phyloP scores from a whole-genome alignment of 2,113 vertebrate genomes.

The Isurus oxyrinchus region DNA sequence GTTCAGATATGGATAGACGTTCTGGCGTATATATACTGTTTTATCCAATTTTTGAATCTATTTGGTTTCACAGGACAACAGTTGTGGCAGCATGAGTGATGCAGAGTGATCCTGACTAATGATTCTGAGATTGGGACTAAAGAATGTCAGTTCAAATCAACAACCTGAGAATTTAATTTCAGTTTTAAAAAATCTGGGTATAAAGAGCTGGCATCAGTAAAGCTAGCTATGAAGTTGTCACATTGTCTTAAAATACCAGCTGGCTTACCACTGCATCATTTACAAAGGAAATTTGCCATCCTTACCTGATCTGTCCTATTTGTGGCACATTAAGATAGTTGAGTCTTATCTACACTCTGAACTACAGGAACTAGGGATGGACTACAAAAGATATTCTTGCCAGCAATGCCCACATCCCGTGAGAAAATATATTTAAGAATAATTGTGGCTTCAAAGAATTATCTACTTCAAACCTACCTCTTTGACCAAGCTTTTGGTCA shows the following conservation, averaged over 20 bases:
- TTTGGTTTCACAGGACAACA: neutral
- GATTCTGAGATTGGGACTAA: neutral
- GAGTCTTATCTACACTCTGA: neutral
- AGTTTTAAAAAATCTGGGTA: neutral
- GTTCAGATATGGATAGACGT: neutral
- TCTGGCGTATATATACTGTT: neutral
- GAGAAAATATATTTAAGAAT: neutral
- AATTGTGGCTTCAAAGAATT: neutral
- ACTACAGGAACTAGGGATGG: neutral
- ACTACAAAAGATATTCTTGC: neutral
- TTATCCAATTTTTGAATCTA: neutral
- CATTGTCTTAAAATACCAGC: neutral
- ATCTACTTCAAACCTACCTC: neutral
- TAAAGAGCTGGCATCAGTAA: neutral
- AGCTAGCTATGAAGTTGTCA: neutral
- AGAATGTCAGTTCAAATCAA: neutral
- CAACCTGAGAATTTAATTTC: neutral
- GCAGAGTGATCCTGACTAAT: neutral
- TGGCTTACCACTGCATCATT: neutral
- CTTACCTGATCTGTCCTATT: neutral
- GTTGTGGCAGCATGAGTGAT: neutral
- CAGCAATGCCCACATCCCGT: neutral
- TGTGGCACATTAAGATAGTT: neutral
- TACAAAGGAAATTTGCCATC: neutral
- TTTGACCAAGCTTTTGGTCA: neutral